These are phyloP conservation scores for Urocynchramus pylzowi DNA, from an alignment of 2,113 vertebrate genomes.

Conservation along the genomic window DNA sequence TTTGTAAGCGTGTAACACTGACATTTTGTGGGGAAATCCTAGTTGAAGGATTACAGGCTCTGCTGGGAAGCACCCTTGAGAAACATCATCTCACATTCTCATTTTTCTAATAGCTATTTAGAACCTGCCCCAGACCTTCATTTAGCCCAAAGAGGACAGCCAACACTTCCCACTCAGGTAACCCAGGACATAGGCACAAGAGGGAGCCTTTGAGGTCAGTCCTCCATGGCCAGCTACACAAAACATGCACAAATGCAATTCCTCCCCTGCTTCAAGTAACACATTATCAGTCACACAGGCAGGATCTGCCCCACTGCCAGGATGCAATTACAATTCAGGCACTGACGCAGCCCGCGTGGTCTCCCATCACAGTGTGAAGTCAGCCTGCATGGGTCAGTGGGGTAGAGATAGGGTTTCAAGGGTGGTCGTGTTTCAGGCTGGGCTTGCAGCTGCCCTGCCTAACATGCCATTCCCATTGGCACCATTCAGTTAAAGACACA, in stretches of 20 bases:
- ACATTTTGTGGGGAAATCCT: not conserved
- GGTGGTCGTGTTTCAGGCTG: conserved; percentile 76
- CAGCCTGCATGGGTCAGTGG: conserved; percentile 8
- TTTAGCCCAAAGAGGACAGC: not conserved
- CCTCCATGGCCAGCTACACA: not conserved
- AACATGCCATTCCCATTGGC: conserved; percentile 40
- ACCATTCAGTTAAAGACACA: conserved; percentile 60
- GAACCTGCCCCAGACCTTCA: not conserved
- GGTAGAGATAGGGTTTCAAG: conserved; percentile 66
- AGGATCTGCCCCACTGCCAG: not conserved
- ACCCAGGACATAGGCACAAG: fast-evolving
- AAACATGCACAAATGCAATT: not conserved
- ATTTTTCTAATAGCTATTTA: not conserved
- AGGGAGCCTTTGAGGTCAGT: not conserved
- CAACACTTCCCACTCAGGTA: not conserved
- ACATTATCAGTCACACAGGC: not conserved
- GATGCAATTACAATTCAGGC: conserved; percentile 24
- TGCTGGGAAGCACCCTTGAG: not conserved
- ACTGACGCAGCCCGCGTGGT: not conserved
- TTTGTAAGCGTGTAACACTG: not conserved
- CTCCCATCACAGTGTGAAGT: not conserved
- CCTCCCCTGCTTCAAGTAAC: not conserved
- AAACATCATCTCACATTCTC: not conserved
- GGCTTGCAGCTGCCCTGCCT: conserved; percentile 53
- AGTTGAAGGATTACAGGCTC: not conserved